Evolutionary conservation across 1,140 invertebrate species (phyloP), one percentile per base, ranked within the genome.

Genomic region (Bombus huntii): DNA sequence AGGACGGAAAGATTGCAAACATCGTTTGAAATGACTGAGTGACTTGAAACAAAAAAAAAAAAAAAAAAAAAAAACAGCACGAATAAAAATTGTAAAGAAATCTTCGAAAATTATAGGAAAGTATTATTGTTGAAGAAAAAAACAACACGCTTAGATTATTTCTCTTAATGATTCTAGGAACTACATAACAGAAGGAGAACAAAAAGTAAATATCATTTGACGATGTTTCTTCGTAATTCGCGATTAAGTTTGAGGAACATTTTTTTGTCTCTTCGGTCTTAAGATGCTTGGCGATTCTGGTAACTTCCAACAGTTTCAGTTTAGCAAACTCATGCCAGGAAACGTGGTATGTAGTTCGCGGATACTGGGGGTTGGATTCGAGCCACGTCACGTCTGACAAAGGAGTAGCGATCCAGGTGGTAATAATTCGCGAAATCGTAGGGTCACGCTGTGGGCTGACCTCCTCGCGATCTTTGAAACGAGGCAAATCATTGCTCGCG

Each of bases 381-480:
- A 78, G 13, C 34, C 2, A 37, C 77, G 66, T 90, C 79, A 83
- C 78, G 78, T 85, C 42, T 71, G 70, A 62, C 65, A 76, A 83
- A 31, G 70, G 37, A 84, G 70, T 65, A 74, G 59, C 80, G 81
- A 37, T 87, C 53, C 62, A 44, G 59, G 73, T 82, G 83, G 80
- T 86, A 88, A 88, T 82, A 88, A 86, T 79, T 88, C 78, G 89
- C 77, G 81, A 90, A 86, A 91, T 90, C 83, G 77, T 68, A 47
- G 72, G 87, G 77, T 88, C 87, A 65, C 59, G 86, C 74, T 73
- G 85, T 65, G 15, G 8, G n/a, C 62, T 42, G 75, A 85, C 85
- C 66, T 82, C 44, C 39, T 12, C 66, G 57, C 81, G 77, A 87
- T 87, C 81, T 72, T 70, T 72, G 75, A 53, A 85, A 90, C 88